Conservation (phyloP, 2,888 invertebrate species). For the Onthophagus sagittarius region DNA sequence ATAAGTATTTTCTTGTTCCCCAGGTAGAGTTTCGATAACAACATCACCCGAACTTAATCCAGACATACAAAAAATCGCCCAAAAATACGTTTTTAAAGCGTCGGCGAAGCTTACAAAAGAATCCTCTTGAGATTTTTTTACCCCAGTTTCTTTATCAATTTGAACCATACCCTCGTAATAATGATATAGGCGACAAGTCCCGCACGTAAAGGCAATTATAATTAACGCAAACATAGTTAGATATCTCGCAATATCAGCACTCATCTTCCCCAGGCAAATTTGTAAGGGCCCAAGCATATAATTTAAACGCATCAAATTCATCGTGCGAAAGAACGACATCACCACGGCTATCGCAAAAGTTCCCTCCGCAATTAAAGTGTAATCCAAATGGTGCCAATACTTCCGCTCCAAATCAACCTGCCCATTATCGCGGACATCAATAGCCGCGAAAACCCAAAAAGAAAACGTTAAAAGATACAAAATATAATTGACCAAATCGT, state of each 20-base stretch:
- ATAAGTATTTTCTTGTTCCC: conserved; percentile 48
- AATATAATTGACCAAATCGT: conserved; percentile 57
- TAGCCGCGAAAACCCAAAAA: conserved; percentile 57
- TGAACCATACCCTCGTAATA: conserved; percentile 64
- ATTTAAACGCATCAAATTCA: conserved; percentile 61
- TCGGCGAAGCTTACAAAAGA: conserved; percentile 58
- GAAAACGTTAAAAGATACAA: conserved; percentile 58
- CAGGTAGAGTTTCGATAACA: conserved; percentile 58
- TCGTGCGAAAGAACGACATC: conserved; percentile 60
- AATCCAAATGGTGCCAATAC: conserved; percentile 63
- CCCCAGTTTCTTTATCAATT: conserved; percentile 54
- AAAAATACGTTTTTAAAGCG: conserved; percentile 63
- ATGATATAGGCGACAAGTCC: conserved; percentile 60
- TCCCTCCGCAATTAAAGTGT: conserved; percentile 62
- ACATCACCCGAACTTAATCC: conserved; percentile 63
- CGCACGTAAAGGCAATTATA: conserved; percentile 58
- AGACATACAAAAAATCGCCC: conserved; percentile 67
- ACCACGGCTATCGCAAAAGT: conserved; percentile 63
- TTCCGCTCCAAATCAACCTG: conserved; percentile 56
- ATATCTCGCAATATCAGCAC: conserved; percentile 62
- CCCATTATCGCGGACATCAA: conserved; percentile 50
- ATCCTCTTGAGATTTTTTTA: conserved; percentile 53
- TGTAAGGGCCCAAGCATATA: conserved; percentile 63
- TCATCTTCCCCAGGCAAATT: conserved; percentile 66
- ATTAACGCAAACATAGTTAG: conserved; percentile 59